Percentiles rank a stretch among this genome's conserved stretches.
phyloP scores from a whole-genome alignment of 2,888 invertebrate species.

The Galeruca laticollis region DNA sequence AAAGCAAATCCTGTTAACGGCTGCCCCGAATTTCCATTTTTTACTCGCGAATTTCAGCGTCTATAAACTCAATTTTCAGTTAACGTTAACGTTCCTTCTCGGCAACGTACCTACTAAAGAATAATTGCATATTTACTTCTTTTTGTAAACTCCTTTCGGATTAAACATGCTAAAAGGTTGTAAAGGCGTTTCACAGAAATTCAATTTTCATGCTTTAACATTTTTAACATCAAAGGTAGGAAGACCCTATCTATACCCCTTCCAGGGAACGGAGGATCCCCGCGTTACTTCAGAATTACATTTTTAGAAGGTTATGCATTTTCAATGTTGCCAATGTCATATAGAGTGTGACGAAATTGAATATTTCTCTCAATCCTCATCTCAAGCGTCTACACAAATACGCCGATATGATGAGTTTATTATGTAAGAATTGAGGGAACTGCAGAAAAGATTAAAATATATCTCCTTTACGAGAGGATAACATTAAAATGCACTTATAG shows the following conservation, averaged over 20 bases:
- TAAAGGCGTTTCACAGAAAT: constrained; percentile 61
- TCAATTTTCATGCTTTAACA: constrained; percentile 61
- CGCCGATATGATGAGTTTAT: constrained; percentile 15
- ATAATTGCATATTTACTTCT: constrained; percentile 61
- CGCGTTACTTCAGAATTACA: constrained; percentile 51
- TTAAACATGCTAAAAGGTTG: constrained; percentile 62
- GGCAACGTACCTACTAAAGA: constrained; percentile 49
- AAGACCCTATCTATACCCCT: constrained; percentile 57
- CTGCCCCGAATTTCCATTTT: constrained; percentile 41
- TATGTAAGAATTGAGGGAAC: not conserved
- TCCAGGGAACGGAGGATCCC: constrained; percentile 37
- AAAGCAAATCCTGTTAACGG: constrained; percentile 31
- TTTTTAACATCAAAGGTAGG: constrained; percentile 61
- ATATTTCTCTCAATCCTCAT: constrained; percentile 46
- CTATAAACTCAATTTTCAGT: constrained; percentile 55
- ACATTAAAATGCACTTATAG: not conserved
- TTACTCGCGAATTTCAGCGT: constrained; percentile 42
- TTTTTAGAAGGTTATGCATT: constrained; percentile 58
- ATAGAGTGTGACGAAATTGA: constrained; percentile 51
- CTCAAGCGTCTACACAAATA: constrained; percentile 25
- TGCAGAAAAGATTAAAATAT: not conserved
- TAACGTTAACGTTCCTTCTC: constrained; percentile 46
- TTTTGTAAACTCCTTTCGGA: constrained; percentile 58
- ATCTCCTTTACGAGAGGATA: not conserved
- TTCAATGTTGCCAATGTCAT: constrained; percentile 55